Percentiles rank a stretch among this genome's conserved stretches.
Evolutionary conservation across 2,888 invertebrate genomes (phyloP).

Genomic region (Laspeyria flexula): DNA sequence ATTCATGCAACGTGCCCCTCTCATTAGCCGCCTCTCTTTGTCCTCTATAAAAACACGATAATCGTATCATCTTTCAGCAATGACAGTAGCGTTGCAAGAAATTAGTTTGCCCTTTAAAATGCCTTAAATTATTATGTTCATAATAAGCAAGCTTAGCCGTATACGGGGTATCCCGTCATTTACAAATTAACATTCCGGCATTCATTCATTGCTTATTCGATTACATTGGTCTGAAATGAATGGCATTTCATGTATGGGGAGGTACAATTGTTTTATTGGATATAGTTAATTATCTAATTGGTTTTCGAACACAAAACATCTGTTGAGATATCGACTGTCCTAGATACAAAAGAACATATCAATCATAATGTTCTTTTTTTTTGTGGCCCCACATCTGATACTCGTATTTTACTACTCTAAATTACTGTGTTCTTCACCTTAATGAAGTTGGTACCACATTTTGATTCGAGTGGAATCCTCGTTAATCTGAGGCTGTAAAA

Average conservation of each 20-base stretch:
- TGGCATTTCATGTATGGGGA: slow-evolving; percentile 14
- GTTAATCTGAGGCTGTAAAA: slow-evolving; percentile 38
- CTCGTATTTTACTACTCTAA: slow-evolving; percentile 37
- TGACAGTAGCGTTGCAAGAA: slow-evolving; percentile 27
- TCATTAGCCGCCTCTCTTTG: slow-evolving; percentile 50
- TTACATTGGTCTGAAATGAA: slow-evolving; percentile 13
- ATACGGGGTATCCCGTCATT: slow-evolving; percentile 21
- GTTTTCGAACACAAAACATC: neutral
- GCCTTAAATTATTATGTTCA: neutral
- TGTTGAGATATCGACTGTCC: neutral
- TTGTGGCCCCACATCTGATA: slow-evolving; percentile 11
- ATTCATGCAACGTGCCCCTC: slow-evolving; percentile 45
- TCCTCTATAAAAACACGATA: slow-evolving; percentile 33
- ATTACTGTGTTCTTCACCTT: slow-evolving; percentile 32
- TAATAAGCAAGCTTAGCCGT: neutral
- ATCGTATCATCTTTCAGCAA: slow-evolving; percentile 33
- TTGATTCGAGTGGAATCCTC: slow-evolving; percentile 20
- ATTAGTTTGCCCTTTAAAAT: slow-evolving; percentile 28
- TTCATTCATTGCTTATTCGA: slow-evolving; percentile 13
- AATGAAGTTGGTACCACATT: slow-evolving; percentile 26
- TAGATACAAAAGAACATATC: slow-evolving; percentile 3
- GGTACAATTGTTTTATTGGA: neutral
- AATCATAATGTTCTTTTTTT: slow-evolving; percentile 14
- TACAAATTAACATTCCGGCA: slow-evolving; percentile 31
- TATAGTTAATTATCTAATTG: too few relatives aligned